Base-by-base conservation (phyloP, 2,113 vertebrate genomes). In the Ictalurus punctatus region DNA sequence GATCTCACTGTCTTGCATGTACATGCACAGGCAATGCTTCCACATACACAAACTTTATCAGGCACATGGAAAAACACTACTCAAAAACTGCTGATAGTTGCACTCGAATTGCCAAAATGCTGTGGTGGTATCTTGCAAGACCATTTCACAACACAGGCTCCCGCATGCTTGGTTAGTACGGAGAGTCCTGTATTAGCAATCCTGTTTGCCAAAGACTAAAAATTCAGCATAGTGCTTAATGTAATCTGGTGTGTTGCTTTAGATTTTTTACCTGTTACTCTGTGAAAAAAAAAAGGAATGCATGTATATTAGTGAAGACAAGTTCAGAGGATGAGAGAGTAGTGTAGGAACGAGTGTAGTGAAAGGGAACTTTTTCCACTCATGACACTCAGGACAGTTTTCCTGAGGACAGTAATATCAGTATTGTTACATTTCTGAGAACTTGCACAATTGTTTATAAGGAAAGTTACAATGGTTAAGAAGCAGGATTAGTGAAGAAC, bases 61-160 rank as follows among this genome's bases (percentile, higher is more conserved):
- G 59, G 34, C 65, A 19, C 73, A 86, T 90, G 86, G 86, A 92
- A 90, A 92, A 91, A 85, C 86, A 83, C 37, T 90, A 40, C 76
- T 67, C 56, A 85, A 44, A 48, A 87, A 91, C 93, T 93, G 94
- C 95, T 94, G 94, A 94, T 90, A 90, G 90, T 90, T 91, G 92
- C 91, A 93, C 85, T 87, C 73, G 73, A 86, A 86, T 92, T 93
- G 93, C 93, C 90, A 94, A 92, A 94, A 91, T 76, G 6, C 79
- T 91, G 85, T 58, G 30, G 86, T 65, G 25, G 93, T 94, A 91
- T 95, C 93, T 95, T 95, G 93, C 93, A 94, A 94, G 95, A 95
- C 56, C 89, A 76, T 95, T 95, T 95, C 84, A 84, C 93, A 95
- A 94, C 58, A 86, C 91, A 86, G 10, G 87, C 92, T 92, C 90